Conservation (phyloP, 1,140 invertebrate genomes). For the Hermetia illucens region DNA sequence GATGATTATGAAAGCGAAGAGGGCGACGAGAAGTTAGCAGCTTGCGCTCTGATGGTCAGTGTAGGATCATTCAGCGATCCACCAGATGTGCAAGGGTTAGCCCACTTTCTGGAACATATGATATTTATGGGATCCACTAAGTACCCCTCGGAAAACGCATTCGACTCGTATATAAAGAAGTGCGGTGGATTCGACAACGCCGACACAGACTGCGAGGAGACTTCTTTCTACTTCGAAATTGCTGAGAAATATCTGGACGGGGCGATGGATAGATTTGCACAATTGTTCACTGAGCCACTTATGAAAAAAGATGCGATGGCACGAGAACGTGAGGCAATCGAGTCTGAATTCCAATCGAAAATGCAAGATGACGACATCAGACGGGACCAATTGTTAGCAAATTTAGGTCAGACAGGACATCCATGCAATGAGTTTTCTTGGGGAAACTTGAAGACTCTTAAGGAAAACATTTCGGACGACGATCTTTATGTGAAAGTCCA, state of each 20-base stretch:
- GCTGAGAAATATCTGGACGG: conserved; percentile 58
- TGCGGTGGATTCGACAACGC: conserved; percentile 72
- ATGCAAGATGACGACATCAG: conserved; percentile 21
- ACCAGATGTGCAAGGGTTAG: conserved; percentile 64
- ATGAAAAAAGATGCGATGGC: conserved; percentile 77
- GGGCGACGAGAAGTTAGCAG: conserved; percentile 41
- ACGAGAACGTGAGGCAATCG: conserved; percentile 80
- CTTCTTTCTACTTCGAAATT: conserved; percentile 79
- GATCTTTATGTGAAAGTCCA: conserved; percentile 50
- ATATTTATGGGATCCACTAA: conserved; percentile 86
- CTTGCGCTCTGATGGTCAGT: conserved; percentile 51
- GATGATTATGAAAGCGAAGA: conserved; percentile 17
- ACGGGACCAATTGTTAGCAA: conserved; percentile 54
- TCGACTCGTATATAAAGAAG: conserved; percentile 66
- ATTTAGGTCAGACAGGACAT: conserved; percentile 47
- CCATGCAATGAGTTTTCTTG: conserved; percentile 71
- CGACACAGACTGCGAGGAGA: conserved; percentile 69
- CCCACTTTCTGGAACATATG: conserved; percentile 94
- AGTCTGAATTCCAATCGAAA: conserved; percentile 47
- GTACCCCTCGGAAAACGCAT: conserved; percentile 74
- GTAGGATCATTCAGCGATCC: conserved; percentile 58
- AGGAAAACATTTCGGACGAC: conserved; percentile 48
- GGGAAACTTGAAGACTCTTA: conserved; percentile 70
- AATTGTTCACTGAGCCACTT: conserved; percentile 78
- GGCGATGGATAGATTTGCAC: conserved; percentile 73